phyloP scores from a whole-genome alignment of 2,797 vertebrate genomes.

The Sciurus vulgaris region DNA sequence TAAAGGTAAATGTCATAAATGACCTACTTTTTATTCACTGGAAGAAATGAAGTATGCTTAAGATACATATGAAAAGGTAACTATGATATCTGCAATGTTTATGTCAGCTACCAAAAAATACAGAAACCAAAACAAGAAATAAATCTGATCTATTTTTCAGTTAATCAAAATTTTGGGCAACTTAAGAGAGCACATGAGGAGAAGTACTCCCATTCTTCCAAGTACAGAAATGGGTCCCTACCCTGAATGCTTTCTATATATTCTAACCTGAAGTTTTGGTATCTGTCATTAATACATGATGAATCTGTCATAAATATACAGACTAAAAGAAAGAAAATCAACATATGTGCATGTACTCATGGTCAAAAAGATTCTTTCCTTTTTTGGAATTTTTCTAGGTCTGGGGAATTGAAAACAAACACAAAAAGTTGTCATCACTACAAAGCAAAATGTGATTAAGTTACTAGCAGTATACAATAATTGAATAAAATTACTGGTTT shows the following conservation, averaged over 20 bases:
- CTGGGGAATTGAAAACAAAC: neutral
- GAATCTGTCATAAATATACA: neutral
- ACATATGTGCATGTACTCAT: neutral
- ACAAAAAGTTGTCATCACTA: neutral
- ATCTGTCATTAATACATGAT: neutral
- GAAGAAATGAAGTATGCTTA: neutral
- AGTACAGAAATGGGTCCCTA: neutral
- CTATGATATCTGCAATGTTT: neutral
- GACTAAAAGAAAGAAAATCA: neutral
- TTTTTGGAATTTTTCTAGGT: neutral
- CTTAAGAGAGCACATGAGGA: neutral
- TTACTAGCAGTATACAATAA: slow-evolving; percentile 53
- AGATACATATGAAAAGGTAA: neutral
- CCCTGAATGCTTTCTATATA: neutral
- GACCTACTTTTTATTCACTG: neutral
- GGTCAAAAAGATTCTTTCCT: neutral
- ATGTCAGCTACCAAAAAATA: neutral
- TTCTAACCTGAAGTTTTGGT: neutral
- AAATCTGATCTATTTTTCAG: neutral
- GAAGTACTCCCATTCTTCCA: neutral
- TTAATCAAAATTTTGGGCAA: neutral
- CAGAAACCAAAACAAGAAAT: neutral
- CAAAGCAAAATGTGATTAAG: slow-evolving; percentile 41
- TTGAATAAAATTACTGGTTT: slow-evolving; percentile 32
- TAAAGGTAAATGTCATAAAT: neutral